phyloP scores from a whole-genome alignment of 2,888 invertebrate species.

The Dolichopus griseipennis region DNA sequence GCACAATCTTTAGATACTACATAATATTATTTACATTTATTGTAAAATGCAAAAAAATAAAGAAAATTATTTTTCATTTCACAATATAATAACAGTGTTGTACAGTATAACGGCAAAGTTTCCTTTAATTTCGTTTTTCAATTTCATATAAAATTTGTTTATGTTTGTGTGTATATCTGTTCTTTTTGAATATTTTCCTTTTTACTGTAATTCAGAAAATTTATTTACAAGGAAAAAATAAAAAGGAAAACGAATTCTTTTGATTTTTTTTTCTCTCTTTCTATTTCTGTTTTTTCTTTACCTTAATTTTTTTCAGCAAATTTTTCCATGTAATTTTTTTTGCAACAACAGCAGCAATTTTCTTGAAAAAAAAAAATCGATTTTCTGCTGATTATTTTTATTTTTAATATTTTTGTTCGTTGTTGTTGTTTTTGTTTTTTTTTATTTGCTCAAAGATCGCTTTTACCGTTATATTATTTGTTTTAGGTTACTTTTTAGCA shows the following conservation, averaged over 20 bases:
- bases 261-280: too few relatives aligned
- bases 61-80: neutral
- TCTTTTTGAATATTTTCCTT: too few relatives aligned
- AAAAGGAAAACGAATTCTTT: too few relatives aligned
- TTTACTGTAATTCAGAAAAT: too few relatives aligned
- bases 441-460: too few relatives aligned
- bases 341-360: conserved; percentile 3
- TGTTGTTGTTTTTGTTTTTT: neutral
- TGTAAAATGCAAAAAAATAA: neutral
- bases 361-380: neutral
- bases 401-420: too few relatives aligned
- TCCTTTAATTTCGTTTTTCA: neutral
- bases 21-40: too few relatives aligned
- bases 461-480: conserved; percentile 1
- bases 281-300: too few relatives aligned
- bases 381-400: neutral
- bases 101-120: neutral
- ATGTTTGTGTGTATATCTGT: too few relatives aligned
- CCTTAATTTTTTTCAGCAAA: neutral
- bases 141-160: neutral
- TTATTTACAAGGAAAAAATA: too few relatives aligned
- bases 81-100: neutral
- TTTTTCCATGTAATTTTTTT: neutral
- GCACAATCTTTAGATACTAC: too few relatives aligned
- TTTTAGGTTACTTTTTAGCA: neutral